phyloP scores from a whole-genome alignment of 1,140 invertebrate species.

The Drosophila paulistorum region DNA sequence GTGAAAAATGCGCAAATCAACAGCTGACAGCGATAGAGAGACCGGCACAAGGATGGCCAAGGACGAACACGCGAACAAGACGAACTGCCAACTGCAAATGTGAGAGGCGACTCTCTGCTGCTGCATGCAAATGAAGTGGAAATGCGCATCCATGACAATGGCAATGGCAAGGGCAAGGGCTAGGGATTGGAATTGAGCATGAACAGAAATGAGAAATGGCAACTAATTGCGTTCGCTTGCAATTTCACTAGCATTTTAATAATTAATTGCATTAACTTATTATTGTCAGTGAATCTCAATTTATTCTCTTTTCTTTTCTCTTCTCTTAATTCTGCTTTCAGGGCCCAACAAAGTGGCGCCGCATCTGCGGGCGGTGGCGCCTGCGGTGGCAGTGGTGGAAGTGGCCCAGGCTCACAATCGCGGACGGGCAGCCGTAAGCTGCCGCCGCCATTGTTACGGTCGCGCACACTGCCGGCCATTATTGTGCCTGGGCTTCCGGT shows the following conservation, averaged over 20 bases:
- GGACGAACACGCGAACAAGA: not conserved
- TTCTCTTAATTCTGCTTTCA: constrained; percentile 56
- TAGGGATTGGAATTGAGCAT: not conserved
- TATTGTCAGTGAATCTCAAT: constrained; percentile 59
- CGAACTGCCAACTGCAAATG: not conserved
- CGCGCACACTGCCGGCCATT: constrained; percentile 93
- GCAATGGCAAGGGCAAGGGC: constrained; percentile 1
- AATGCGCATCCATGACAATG: constrained; percentile 48
- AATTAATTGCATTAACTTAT: constrained; percentile 76
- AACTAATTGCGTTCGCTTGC: constrained; percentile 70
- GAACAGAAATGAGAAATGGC: constrained; percentile 2
- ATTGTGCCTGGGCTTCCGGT: constrained; percentile 94
- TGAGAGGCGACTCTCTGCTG: not conserved
- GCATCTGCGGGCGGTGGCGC: constrained; percentile 84
- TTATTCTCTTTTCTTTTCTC: constrained; percentile 19
- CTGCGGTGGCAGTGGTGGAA: constrained; percentile 44
- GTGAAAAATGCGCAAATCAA: constrained; percentile 56
- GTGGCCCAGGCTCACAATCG: constrained; percentile 70
- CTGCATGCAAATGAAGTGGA: constrained; percentile 64
- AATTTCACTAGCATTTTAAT: constrained; percentile 48
- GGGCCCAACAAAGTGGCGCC: constrained; percentile 84
- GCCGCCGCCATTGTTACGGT: constrained; percentile 91
- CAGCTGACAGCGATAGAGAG: constrained; percentile 51
- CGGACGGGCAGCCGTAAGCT: constrained; percentile 80
- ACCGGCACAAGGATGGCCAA: not conserved